Base-by-base conservation (phyloP, 2,888 invertebrate species). In the Protonemura montana region DNA sequence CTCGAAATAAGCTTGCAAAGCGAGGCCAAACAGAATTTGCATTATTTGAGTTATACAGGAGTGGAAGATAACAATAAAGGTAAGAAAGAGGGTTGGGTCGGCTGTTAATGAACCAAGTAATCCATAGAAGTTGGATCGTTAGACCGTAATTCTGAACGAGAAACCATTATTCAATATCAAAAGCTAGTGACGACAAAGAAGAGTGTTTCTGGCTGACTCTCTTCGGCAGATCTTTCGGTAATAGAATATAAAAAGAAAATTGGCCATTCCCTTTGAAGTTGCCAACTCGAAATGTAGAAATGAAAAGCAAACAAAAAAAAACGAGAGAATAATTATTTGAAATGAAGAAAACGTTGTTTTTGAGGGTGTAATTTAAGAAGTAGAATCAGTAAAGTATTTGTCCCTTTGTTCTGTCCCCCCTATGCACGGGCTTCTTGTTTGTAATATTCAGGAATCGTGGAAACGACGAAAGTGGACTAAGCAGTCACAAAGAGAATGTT, bases 271-370 rank as follows among this genome's bases (percentile, higher is more conserved):
- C 59, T 59, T 59, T 59, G 59, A 59, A 59, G 59, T 59, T 21
- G 59, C 13, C 7, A 59, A 59, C 13, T 59, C 59, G 59, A 59
- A 21, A 59, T 59, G 59, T 7, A 59, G 59, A 59, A 59, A 59
- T 59, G 59, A 59, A 59, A 59, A 59, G 59, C 59, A 59, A 59
- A 59, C 59, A 35, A 35, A 59, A 59, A 59, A 59, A 59, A 59
- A 21, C 59, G 21, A 21, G 59, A 78, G 78, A 78, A 78, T 27
- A 78, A 28, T 78, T 27, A 78, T 78, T 78, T 78, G 27, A 78
- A 26, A 78, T 78, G 78, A 81, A 81, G 29, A 28, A 28, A 81
- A 30, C 81, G 30, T 81, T 81, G 81, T 81, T 81, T 78, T 81
- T 81, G 29, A 81, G 29, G 28, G 28, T 30, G 29, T 5, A 81